Evolutionary conservation across 1,140 invertebrate species (phyloP), one percentile per base, ranked within the genome.

Genomic region (Drosophila varians): DNA sequence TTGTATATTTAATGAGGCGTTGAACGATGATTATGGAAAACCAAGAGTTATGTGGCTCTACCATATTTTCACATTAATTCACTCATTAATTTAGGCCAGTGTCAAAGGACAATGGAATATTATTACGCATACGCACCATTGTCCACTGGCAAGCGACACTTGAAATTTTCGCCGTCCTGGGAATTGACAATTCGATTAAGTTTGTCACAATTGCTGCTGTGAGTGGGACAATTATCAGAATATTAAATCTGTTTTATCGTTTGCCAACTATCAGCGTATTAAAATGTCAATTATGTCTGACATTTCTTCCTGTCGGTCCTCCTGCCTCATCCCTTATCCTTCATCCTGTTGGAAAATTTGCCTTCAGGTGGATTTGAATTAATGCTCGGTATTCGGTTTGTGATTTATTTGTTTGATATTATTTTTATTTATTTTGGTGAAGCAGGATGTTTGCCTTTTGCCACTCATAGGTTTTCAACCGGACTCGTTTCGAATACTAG

Each of bases 201-300:
- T 87, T 74, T 70, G 60, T 58, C 69, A 64, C 77, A 83, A 83
- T 83, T 83, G 64, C 61, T 61, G 62, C 52, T 34, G 62, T 31
- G 26, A 60, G 55, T 52, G 46, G 19, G 65, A 45, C 83, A 86
- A 86, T 86, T 86, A 86, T 86, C 82, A 86, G 82, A 86, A 86
- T 88, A 86, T 86, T 86, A 86, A 86, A 86, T 86, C 83, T 70
- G 75, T 69, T 72, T 74, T 88, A 86, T 86, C 80, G 62, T 52
- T 58, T 34, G 31, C 58, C 77, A 74, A 82, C 82, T 88, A 88
- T 87, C 82, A 77, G 83, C 69, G 64, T 71, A 86, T 86, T 86
- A 86, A 86, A 86, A 86, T 86, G 83, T 88, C 82, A 86, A 86
- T 86, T 86, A 86, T 73, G 68, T 72, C 53, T 31, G 28, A 51